A percentile compares a stretch with the other conserved stretches of the same genome.
Evolutionary conservation across 2,888 invertebrate species (phyloP).

Genomic region (Ypsolopha scabrella): DNA sequence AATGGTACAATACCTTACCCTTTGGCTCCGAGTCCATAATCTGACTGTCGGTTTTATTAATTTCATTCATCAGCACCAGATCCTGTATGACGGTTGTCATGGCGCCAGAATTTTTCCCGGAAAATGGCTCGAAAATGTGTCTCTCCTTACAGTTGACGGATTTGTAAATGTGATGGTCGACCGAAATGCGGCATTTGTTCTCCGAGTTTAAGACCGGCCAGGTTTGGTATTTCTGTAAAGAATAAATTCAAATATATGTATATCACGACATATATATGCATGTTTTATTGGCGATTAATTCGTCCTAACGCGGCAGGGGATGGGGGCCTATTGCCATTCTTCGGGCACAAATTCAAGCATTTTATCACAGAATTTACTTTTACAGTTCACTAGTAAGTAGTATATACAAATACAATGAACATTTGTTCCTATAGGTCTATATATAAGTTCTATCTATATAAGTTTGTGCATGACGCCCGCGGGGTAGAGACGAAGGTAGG

Average conservation of each 20-base stretch:
- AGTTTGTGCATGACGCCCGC: no score
- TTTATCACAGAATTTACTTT: no score
- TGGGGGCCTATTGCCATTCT: no score
- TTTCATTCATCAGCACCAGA: constrained; percentile 68
- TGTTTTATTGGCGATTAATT: no score
- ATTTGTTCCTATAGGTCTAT: no score
- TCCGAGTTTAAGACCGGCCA: constrained; percentile 81
- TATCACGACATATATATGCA: background rate
- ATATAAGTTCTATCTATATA: no score
- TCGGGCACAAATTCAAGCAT: no score
- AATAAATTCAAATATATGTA: background rate
- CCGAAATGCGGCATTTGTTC: constrained; percentile 77
- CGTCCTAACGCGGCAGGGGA: no score
- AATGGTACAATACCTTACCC: constrained; percentile 22
- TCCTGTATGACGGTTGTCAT: constrained; percentile 74
- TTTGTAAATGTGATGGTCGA: constrained; percentile 83
- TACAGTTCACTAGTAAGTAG: no score
- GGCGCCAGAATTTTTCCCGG: constrained; percentile 79
- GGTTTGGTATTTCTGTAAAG: constrained; percentile 72
- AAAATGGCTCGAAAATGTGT: constrained; percentile 82
- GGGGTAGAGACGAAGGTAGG: no score
- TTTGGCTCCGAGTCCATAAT: constrained; percentile 54
- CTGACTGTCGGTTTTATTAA: constrained; percentile 47
- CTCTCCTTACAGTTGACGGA: constrained; percentile 78
- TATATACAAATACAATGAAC: no score